Evolutionary conservation across 2,797 vertebrate species (phyloP).

Genomic region (Rhinogobio ventralis): DNA sequence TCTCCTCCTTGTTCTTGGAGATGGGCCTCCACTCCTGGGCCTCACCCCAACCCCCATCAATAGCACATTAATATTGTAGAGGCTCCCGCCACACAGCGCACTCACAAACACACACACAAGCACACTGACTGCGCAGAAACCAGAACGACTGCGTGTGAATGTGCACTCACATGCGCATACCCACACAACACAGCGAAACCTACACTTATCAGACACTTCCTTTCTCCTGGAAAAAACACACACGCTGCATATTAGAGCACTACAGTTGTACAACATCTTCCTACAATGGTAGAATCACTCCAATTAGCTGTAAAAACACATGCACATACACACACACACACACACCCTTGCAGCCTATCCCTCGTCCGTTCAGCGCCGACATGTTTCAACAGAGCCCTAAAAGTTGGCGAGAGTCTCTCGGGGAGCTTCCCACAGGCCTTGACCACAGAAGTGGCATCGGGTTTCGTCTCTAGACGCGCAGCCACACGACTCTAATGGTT

Average conservation of each 20-base stretch:
- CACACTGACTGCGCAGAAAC: slow-evolving; percentile 20
- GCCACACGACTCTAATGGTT: slow-evolving; percentile 31
- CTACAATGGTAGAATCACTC: slow-evolving; percentile 30
- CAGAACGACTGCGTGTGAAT: neutral
- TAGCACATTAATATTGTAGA: slow-evolving; percentile 63
- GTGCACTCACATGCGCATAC: neutral
- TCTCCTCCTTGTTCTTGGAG: slow-evolving; percentile 73
- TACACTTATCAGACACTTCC: slow-evolving; percentile 1
- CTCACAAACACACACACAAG: slow-evolving; percentile 34
- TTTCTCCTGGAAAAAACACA: neutral
- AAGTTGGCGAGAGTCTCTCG: slow-evolving; percentile 31
- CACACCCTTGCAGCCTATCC: slow-evolving; percentile 11
- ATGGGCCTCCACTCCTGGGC: slow-evolving; percentile 52
- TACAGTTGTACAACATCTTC: slow-evolving; percentile 11
- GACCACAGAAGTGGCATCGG: slow-evolving; percentile 43
- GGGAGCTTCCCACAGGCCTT: slow-evolving; percentile 35
- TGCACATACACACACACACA: neutral
- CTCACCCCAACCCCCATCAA: slow-evolving; percentile 50
- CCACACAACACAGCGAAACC: neutral
- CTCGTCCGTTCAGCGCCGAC: slow-evolving; percentile 6
- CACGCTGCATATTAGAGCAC: neutral
- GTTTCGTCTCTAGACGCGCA: slow-evolving; percentile 32
- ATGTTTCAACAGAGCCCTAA: slow-evolving; percentile 34
- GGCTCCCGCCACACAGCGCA: slow-evolving; percentile 40
- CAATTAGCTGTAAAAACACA: slow-evolving; percentile 39